phyloP scores from a whole-genome alignment of 2,888 invertebrate genomes.

The Yponomeuta plumbellus region DNA sequence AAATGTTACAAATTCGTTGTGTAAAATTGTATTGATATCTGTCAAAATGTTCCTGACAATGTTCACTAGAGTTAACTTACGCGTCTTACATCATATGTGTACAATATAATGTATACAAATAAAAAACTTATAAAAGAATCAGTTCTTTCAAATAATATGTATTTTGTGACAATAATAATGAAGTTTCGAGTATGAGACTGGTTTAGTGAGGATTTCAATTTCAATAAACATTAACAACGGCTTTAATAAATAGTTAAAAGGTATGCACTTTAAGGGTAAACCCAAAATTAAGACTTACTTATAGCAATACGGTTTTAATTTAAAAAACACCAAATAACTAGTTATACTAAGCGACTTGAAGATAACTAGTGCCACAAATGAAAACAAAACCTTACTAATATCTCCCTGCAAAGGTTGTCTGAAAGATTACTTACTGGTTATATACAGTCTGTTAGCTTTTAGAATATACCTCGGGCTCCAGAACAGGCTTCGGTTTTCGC shows the following conservation, averaged over 20 bases:
- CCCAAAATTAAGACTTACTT: no score
- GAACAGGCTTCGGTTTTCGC: no score
- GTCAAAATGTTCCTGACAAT: slow-evolving; percentile 4
- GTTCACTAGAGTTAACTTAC: neutral
- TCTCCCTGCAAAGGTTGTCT: no score
- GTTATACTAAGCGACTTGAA: no score
- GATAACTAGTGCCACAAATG: no score
- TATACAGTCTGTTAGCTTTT: no score
- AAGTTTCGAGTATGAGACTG: neutral
- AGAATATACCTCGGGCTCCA: no score
- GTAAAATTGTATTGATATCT: slow-evolving; percentile 17
- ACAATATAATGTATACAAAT: slow-evolving; percentile 16
- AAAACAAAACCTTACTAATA: no score
- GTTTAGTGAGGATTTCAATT: neutral
- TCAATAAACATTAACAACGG: neutral
- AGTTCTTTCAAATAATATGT: slow-evolving; percentile 28
- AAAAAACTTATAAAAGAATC: slow-evolving; percentile 22
- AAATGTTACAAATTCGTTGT: slow-evolving; percentile 26
- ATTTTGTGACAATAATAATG: slow-evolving; percentile 21
- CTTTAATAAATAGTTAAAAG: neutral
- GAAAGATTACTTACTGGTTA: no score
- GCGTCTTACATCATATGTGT: neutral
- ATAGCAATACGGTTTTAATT: no score
- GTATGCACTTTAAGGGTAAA: neutral
- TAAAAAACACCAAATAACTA: no score